These are phyloP conservation scores for Rhegmatorhina hoffmannsi DNA, from an alignment of 2,113 vertebrate species.

Conservation along the genomic window DNA sequence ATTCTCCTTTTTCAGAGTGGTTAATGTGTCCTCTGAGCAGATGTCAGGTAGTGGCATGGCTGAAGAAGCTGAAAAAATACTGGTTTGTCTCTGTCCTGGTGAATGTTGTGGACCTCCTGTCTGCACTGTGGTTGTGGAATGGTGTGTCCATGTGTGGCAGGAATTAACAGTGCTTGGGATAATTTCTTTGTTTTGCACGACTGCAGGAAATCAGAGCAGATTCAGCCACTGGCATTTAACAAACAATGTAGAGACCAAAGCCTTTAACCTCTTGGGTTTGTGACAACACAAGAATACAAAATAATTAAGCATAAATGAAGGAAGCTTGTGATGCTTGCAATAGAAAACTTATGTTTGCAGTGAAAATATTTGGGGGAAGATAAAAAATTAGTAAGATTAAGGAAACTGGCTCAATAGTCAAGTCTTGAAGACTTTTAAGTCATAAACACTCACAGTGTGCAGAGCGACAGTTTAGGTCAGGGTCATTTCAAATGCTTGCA, in stretches of 20 bases:
- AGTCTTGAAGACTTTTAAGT: not conserved
- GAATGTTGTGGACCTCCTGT: not conserved
- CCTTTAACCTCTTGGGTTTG: not conserved
- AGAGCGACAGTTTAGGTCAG: fast-evolving
- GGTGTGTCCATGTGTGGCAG: not conserved
- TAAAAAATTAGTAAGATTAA: not conserved
- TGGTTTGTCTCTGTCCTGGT: not conserved
- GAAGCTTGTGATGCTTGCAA: not conserved
- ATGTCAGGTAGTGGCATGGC: not conserved
- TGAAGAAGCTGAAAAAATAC: not conserved
- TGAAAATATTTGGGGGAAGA: no score
- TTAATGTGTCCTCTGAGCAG: not conserved
- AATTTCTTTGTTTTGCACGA: not conserved
- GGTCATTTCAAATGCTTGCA: not conserved
- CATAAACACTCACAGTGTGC: fast-evolving
- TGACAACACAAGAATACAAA: not conserved
- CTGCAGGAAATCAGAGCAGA: not conserved
- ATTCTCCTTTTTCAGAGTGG: not conserved
- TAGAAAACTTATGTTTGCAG: not conserved
- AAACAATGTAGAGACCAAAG: not conserved
- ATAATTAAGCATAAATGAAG: not conserved
- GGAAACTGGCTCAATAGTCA: not conserved
- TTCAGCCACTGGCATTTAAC: not conserved
- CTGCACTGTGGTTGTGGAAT: not conserved
- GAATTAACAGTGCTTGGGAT: not conserved